Evolutionary conservation across 2,113 vertebrate species (phyloP), one percentile per base, ranked within the genome.

Genomic region (Podiceps cristatus): DNA sequence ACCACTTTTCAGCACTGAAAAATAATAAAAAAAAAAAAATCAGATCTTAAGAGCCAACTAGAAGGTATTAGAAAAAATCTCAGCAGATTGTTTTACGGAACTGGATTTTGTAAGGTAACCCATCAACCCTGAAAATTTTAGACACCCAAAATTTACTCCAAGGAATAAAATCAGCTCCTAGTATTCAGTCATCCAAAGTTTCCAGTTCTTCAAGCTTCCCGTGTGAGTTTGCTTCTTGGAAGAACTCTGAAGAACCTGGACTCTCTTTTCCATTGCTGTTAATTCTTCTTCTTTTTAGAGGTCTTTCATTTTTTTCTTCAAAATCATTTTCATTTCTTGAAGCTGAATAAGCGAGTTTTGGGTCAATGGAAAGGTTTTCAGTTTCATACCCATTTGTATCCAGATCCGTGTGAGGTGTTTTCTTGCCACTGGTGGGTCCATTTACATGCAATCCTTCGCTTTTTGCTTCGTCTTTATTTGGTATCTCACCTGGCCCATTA

Each of bases 341-440:
- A 52, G 97, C 96, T 23, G 97, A 7, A 7, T 98, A 98, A 45
- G 98, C 96, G 4, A 97, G 89, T 95, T 96, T 98, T 72, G 98
- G 96, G 19, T 99, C 98, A 42, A 60, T 55, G 71, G 95, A n/a
- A 27, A 98, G 97, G n/a, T 53, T 97, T 50, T 98, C 90, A 53
- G 96, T 91, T 18, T 98, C 98, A 85, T 98, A 99, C 20, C 99
- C 99, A 47, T 99, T 99, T 25, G 98, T 98, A 58, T 99, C 99
- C 85, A 87, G 97, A 79, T 99, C 99, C 0, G 62, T 4, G 68
- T 97, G 98, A 40, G 98, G 91, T 2, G 98, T 88, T 78, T 98
- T 98, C 64, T 89, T 96, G 52, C 98, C 98, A 16, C 93, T 91
- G 35, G 96, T 94, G 6, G 99, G 99, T 67, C 99, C 99, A 5